Evolutionary conservation across 53 echinoderm and acorn worm species (phyloP), one percentile per base, ranked within the genome.

Genomic region (Henricia sp.): DNA sequence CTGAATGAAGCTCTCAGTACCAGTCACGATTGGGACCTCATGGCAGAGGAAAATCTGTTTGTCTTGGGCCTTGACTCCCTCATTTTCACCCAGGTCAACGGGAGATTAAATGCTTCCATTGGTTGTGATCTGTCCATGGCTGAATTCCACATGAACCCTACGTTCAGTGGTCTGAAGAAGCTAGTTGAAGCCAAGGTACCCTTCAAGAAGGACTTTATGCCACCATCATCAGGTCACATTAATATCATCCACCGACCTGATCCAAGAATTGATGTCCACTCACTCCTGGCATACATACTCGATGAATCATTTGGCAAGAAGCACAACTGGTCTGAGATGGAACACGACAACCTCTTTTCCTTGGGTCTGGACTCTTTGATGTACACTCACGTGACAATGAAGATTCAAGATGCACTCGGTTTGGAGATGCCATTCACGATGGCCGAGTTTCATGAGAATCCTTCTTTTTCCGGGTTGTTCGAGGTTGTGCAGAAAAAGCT

Each of bases 31-130:
- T 72, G 72, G 72, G 29, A 46, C 50, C 27, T 48, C 21, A 23
- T 48, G 72, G 6, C 25, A 50, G 25, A 72, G 23, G 50, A 26
- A 27, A 72, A 72, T 50, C 72, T 72, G 1, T 72, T 72, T 6
- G 50, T 30, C 16, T 26, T 72, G 44, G 72, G 72, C 24, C 72
- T 72, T 3, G 72, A 72, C 29, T 72, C 72, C 25, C 72, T 72
- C 3, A 72, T 72, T 46, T 50, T 72, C 50, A 26, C 72, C 17
- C 72, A 50, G 9, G 50, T 72, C 25, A 27, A 27, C 35, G 50
- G 44, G 72, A 72, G 9, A 23, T 27, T 72, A 48, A 44, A 13
- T 20, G 51, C 21, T 4, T 26, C 23, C 24, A 50, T 3, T 23
- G 72, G 72, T n/a, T 72, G 51, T 30, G 3, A 26, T 50, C 6